Evolutionary conservation across 1,140 invertebrate genomes (phyloP).

Genomic region (Hypothenemus hampei): DNA sequence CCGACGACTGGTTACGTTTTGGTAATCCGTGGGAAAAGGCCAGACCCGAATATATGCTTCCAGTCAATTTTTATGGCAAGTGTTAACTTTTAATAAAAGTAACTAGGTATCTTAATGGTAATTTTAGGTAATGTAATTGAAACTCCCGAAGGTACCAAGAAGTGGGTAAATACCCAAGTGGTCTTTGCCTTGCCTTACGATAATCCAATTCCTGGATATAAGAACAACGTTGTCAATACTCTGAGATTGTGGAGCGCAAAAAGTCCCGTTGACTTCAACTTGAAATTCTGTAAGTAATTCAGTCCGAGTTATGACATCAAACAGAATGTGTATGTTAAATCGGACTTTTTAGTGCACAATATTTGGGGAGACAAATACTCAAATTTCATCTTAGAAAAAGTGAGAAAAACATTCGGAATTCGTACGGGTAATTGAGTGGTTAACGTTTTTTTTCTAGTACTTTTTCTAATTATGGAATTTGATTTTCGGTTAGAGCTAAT

Average conservation of each 20-base stretch:
- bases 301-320: too few relatives aligned
- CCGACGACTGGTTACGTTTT: conserved; percentile 95
- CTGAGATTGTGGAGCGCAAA: conserved; percentile 98
- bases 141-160: conserved; percentile 77
- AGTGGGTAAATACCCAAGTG: conserved; percentile 94
- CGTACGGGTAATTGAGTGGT: conserved; percentile 20
- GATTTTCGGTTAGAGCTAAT: too few relatives aligned
- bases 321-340: too few relatives aligned
- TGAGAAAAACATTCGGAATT: conserved; percentile 1
- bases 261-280: conserved; percentile 93
- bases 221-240: conserved; percentile 98
- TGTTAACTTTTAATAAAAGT: not conserved
- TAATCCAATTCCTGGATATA: conserved; percentile 95
- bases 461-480: too few relatives aligned
- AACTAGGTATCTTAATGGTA: not conserved
- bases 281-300: conserved; percentile 88
- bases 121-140: conserved; percentile 67
- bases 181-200: conserved; percentile 99
- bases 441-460: too few relatives aligned
- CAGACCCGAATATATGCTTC: conserved; percentile 92
- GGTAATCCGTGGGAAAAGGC: conserved; percentile 99
- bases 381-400: not conserved
- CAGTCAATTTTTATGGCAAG: conserved; percentile 90
- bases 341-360: not conserved
- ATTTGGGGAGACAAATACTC: not conserved